Conservation (phyloP, 1,140 invertebrate genomes). For the Contarinia nasturtii region DNA sequence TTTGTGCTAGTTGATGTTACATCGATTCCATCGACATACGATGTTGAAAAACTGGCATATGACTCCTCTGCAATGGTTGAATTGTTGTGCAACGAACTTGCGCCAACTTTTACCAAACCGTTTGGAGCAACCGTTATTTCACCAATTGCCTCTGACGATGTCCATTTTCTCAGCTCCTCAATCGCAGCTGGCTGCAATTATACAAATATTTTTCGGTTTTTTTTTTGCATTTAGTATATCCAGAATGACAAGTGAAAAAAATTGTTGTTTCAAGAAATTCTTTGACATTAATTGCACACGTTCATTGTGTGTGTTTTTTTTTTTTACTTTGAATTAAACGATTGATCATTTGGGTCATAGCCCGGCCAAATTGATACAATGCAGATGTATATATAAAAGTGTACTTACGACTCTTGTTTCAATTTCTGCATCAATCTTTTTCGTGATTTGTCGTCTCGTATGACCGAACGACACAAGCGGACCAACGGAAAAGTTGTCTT, state of each 20-base stretch:
- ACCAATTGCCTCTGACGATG: slow-evolving; percentile 59
- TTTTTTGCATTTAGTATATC: neutral
- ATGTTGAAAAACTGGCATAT: neutral
- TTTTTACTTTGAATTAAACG: no score
- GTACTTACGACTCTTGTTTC: slow-evolving; percentile 66
- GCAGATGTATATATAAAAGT: neutral
- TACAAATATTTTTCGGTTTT: neutral
- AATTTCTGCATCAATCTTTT: slow-evolving; percentile 60
- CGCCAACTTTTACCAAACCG: slow-evolving; percentile 33
- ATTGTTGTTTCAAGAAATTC: no score
- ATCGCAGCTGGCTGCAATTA: slow-evolving; percentile 50
- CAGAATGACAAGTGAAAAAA: neutral
- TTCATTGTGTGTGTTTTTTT: no score
- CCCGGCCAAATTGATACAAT: no score
- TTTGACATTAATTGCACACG: no score
- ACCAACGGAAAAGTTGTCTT: slow-evolving; percentile 42
- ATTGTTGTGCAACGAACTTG: neutral
- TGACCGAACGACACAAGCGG: slow-evolving; percentile 54
- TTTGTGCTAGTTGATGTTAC: neutral
- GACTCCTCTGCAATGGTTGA: neutral
- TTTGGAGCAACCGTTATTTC: slow-evolving; percentile 61
- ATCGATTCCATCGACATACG: neutral
- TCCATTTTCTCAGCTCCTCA: slow-evolving; percentile 63
- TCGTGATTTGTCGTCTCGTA: slow-evolving; percentile 38
- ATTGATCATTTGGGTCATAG: no score